phyloP scores from a whole-genome alignment of 2,888 invertebrate species.

The Blastobasis adustella region DNA sequence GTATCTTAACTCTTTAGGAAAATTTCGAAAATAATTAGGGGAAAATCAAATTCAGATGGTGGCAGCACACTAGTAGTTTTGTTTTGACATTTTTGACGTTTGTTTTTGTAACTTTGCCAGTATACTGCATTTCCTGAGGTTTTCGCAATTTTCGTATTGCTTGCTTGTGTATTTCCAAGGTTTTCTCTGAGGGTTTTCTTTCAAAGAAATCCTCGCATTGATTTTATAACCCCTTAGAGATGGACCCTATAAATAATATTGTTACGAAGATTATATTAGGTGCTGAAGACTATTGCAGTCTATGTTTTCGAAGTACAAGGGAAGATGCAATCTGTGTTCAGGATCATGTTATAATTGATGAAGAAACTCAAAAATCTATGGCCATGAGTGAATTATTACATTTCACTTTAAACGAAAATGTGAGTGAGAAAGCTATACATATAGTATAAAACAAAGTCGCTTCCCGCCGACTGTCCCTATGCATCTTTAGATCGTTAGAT shows the following conservation, averaged over 20 bases:
- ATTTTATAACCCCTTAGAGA: neutral
- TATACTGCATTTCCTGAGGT: neutral
- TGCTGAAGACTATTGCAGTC: constrained; percentile 1
- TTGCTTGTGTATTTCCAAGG: neutral
- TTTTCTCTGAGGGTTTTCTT: neutral
- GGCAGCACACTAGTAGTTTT: neutral
- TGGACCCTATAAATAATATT: neutral
- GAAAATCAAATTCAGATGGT: neutral
- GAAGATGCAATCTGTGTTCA: neutral
- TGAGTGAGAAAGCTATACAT: constrained; percentile 1
- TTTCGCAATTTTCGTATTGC: neutral
- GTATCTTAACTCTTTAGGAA: too few relatives aligned
- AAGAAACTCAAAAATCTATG: neutral
- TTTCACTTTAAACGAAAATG: constrained; percentile 1
- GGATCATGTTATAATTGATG: neutral
- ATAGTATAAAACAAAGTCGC: too few relatives aligned
- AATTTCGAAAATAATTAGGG: too few relatives aligned
- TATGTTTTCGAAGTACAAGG: constrained; percentile 1
- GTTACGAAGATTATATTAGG: constrained; percentile 2
- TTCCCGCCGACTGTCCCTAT: too few relatives aligned
- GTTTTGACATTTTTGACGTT: neutral
- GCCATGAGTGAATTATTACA: neutral
- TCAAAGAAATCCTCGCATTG: neutral
- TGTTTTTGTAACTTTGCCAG: neutral
- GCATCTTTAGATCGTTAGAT: too few relatives aligned